Conservation (phyloP, 2,797 vertebrate species). For the Cryptoprocta ferox region DNA sequence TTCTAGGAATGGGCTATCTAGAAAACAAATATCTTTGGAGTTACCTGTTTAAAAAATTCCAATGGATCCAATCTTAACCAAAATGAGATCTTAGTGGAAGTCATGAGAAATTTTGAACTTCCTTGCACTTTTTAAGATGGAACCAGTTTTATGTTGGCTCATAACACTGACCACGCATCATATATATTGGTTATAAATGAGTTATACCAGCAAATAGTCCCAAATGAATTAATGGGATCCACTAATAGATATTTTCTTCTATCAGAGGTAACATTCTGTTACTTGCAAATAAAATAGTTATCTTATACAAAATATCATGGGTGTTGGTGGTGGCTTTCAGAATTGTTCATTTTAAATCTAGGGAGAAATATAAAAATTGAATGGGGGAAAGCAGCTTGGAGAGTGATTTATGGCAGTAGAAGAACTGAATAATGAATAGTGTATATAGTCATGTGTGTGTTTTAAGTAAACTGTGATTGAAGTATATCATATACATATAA, state of each 20-base stretch:
- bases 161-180: fast-evolving
- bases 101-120: background rate
- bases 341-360: background rate
- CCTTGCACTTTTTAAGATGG: background rate
- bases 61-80: background rate
- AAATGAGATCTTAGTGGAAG: background rate
- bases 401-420: background rate
- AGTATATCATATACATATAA: background rate
- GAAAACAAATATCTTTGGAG: background rate
- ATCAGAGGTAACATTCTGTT: background rate
- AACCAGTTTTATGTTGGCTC: background rate
- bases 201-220: background rate
- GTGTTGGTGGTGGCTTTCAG: background rate
- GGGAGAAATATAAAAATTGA: background rate
- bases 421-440: background rate
- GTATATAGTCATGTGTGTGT: background rate
- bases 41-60: background rate
- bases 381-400: fast-evolving
- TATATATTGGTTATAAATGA: background rate
- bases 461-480: background rate
- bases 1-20: background rate
- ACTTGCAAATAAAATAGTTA: background rate
- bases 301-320: background rate
- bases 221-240: background rate
- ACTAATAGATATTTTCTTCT: background rate